phyloP scores from a whole-genome alignment of 2,797 vertebrate genomes.

The Euphonia xanthogaster region DNA sequence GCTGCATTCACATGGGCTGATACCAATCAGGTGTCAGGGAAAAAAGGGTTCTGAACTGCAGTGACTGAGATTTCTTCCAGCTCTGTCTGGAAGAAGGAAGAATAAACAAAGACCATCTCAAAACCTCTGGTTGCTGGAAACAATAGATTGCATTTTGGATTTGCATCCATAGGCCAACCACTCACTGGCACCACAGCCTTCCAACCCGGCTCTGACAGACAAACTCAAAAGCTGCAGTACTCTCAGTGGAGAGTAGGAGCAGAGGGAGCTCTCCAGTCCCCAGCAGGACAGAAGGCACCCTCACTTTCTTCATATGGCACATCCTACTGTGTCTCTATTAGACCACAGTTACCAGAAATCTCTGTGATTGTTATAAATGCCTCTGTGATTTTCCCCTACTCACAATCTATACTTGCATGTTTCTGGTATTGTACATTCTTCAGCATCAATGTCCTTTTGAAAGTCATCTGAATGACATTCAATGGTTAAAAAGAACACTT shows the following conservation, averaged over 20 bases:
- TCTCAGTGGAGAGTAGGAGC: neutral
- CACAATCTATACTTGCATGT: neutral
- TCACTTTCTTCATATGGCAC: neutral
- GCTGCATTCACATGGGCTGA: neutral
- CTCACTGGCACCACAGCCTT: neutral
- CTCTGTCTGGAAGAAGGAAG: neutral
- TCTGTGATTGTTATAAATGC: neutral
- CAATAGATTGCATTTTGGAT: neutral
- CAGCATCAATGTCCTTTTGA: neutral
- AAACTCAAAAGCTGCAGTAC: neutral
- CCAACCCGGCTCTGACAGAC: neutral
- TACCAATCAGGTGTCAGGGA: accelerated
- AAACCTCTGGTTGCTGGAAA: neutral
- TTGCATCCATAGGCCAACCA: neutral
- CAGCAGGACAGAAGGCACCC: neutral
- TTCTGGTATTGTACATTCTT: neutral
- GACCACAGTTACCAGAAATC: neutral
- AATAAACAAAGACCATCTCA: neutral
- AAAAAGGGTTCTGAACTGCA: neutral
- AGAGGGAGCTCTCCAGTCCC: neutral
- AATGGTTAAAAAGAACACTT: accelerated
- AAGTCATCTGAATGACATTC: neutral
- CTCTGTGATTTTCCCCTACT: neutral
- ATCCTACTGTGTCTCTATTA: neutral
- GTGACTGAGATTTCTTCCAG: neutral